Percentiles rank a stretch among this genome's conserved stretches.
Evolutionary conservation across 2,888 invertebrate species (phyloP).

Genomic region (Apamea anceps): DNA sequence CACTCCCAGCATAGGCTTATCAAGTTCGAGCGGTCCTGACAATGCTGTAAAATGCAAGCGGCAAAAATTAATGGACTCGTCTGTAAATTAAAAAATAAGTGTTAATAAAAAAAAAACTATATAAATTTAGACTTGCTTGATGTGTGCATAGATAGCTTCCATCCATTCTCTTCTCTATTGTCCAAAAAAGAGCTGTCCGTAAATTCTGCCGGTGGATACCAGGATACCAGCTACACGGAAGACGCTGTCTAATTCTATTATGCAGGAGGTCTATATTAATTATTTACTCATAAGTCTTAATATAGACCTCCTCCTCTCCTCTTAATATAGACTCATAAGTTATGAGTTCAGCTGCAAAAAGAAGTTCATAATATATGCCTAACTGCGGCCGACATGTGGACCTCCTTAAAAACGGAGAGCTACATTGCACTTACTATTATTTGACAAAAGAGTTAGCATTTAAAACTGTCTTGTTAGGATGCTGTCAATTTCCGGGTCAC

Average conservation of each 20-base stretch:
- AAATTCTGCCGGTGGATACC: slow-evolving; percentile 16
- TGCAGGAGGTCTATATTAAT: background rate
- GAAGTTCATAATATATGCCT: background rate
- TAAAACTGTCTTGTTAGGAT: slow-evolving; percentile 63
- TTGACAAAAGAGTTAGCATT: slow-evolving; percentile 35
- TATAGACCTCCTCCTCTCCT: too few species aligned
- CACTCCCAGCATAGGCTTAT: background rate
- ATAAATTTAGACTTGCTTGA: too few species aligned
- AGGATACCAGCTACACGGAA: slow-evolving; percentile 6
- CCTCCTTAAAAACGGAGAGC: background rate
- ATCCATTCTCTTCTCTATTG: background rate
- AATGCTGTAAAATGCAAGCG: background rate
- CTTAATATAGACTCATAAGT: too few species aligned
- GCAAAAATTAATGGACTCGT: background rate
- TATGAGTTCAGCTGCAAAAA: background rate
- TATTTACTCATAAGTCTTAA: too few species aligned
- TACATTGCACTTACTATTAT: slow-evolving; percentile 10
- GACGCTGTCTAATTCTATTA: slow-evolving; percentile 1
- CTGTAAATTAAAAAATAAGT: background rate
- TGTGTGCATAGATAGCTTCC: background rate
- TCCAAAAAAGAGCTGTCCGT: background rate
- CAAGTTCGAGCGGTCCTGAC: background rate
- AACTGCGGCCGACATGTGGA: slow-evolving; percentile 8
- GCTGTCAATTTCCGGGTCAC: slow-evolving; percentile 36
- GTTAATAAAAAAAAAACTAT: too few species aligned